These are phyloP conservation scores for Sarcophilus harrisii DNA, from an alignment of 2,797 vertebrate genomes.

Conservation along the genomic window DNA sequence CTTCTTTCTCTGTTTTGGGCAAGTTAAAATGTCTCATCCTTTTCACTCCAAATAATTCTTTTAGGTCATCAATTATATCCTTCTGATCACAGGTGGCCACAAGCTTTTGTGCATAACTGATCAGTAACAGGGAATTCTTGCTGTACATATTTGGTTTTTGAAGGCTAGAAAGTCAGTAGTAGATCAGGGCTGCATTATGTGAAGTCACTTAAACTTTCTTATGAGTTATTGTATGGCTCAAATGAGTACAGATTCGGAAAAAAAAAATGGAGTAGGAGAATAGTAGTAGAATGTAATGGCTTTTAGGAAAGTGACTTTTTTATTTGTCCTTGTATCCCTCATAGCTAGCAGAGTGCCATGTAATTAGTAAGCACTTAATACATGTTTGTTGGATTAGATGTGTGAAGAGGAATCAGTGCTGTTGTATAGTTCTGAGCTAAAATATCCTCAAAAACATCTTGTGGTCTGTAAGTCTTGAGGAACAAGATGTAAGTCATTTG, in stretches of 20 bases:
- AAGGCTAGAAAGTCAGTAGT: neutral
- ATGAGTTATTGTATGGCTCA: neutral
- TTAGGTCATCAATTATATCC: neutral
- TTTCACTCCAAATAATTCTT: neutral
- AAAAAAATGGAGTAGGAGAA: neutral
- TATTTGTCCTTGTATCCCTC: neutral
- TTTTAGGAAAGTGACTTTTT: neutral
- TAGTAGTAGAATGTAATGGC: neutral
- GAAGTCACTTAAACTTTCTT: neutral
- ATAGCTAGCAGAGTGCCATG: neutral
- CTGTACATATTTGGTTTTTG: neutral
- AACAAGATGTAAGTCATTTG: neutral
- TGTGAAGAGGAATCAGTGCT: neutral
- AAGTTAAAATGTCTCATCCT: neutral
- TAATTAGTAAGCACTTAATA: neutral
- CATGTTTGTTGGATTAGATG: neutral
- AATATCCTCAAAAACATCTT: neutral
- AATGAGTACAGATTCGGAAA: neutral
- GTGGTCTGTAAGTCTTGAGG: neutral
- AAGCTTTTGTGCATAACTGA: neutral
- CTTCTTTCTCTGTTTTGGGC: neutral
- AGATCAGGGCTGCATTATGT: neutral
- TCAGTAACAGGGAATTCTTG: neutral
- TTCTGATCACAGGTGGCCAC: neutral
- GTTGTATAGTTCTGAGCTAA: neutral